Conservation (phyloP, 1,140 invertebrate species). For the Geopemphigus sp. region DNA sequence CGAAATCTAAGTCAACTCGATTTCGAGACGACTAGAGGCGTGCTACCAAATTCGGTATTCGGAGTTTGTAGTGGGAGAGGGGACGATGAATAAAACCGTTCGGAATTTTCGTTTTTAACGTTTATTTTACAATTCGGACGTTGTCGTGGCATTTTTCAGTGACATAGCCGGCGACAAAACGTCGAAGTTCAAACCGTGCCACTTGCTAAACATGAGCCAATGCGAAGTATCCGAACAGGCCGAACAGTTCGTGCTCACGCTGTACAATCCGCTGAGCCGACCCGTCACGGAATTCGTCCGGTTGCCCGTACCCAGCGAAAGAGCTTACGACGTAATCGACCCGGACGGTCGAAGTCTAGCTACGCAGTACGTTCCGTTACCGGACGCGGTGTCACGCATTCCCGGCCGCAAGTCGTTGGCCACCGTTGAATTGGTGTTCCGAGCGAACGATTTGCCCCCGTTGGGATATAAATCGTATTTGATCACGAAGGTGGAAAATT, state of each 20-base stretch:
- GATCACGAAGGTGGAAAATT: background rate
- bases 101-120: background rate
- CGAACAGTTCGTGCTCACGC: conserved; percentile 55
- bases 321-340: conserved; percentile 50
- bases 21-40: too few relatives aligned
- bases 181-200: conserved; percentile 1
- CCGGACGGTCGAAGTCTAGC: conserved; percentile 52
- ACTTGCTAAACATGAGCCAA: conserved; percentile 59
- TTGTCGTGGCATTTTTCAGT: background rate
- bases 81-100: too few relatives aligned
- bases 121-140: background rate
- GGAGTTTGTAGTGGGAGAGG: too few relatives aligned
- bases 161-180: background rate
- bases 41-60: too few relatives aligned
- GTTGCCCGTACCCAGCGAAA: conserved; percentile 51
- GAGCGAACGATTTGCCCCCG: conserved; percentile 57
- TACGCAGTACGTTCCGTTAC: conserved; percentile 55
- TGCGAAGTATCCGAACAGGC: conserved; percentile 58
- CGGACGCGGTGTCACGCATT: conserved; percentile 54
- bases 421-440: conserved; percentile 57
- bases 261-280: conserved; percentile 60
- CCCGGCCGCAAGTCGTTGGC: conserved; percentile 56
- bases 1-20: too few relatives aligned
- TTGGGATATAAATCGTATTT: conserved; percentile 54
- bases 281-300: conserved; percentile 50